Conservation (phyloP, 2,888 invertebrate species). For the Rhamphomyia laevipes region DNA sequence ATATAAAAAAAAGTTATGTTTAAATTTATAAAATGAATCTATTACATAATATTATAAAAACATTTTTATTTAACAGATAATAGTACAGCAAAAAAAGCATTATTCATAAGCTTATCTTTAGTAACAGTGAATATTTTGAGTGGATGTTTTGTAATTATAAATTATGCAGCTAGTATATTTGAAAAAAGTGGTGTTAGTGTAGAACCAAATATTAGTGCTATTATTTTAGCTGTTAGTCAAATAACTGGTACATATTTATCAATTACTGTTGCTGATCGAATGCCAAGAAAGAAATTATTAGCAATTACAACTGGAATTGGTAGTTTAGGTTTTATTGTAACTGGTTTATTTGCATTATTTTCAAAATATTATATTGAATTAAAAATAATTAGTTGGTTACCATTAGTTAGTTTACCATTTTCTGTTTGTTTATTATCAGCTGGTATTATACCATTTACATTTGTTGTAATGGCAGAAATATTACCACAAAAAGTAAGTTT, state of each 20-base stretch:
- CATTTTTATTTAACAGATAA: background rate
- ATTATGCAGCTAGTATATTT: constrained; percentile 14
- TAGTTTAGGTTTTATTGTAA: constrained; percentile 5
- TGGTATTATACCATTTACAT: constrained; percentile 14
- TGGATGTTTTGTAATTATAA: constrained; percentile 14
- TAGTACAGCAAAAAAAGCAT: background rate
- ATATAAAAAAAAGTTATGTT: background rate
- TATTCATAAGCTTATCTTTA: constrained; percentile 10
- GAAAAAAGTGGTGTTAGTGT: constrained; percentile 11
- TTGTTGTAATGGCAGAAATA: constrained; percentile 15
- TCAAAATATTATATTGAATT: constrained; percentile 5
- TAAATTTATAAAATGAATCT: too few species aligned
- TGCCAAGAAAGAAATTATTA: constrained; percentile 12
- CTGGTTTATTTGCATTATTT: constrained; percentile 10
- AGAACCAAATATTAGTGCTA: constrained; percentile 13
- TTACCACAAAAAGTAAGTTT: constrained; percentile 14
- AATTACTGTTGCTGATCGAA: constrained; percentile 12
- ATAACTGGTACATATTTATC: constrained; percentile 14
- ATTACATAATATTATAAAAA: too few species aligned
- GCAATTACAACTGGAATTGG: constrained; percentile 9
- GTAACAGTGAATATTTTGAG: constrained; percentile 11
- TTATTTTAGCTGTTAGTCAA: constrained; percentile 13
- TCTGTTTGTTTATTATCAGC: constrained; percentile 2
- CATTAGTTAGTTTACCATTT: constrained; percentile 10
- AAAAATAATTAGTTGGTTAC: constrained; percentile 13